Base-by-base conservation (phyloP, 2,113 vertebrate species). In the Leptodactylus fuscus region DNA sequence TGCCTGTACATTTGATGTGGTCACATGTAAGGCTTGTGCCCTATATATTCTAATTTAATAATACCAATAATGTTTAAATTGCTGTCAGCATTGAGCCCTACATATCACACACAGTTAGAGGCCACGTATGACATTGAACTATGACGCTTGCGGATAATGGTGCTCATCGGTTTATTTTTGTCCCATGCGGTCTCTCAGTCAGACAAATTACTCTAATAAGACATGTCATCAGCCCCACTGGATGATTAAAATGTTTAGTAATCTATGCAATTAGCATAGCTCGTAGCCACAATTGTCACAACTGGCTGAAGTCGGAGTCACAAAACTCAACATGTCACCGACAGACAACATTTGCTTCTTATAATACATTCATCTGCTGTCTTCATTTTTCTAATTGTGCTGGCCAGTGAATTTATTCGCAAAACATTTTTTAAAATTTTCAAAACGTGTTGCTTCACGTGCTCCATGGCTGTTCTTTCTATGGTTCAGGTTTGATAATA, bases 221-320 rank as follows among this genome's bases (percentile, higher is more conserved):
- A 79, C 22, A 79, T 79, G 76, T 79, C 75, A 78, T 55, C 20
- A n/a, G 51, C 53, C 44, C 76, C 20, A 2, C 53, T 24, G 76
- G 76, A 79, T 79, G 11, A 79, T 38, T 60, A 79, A 79, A 78
- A 79, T 41, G 32, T 79, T 79, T 38, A 60, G 22, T 58, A 79
- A 79, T 60, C 51, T 60, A 41, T 79, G 51, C 51, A 60, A 60
- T 58, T 79, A 60, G 34, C 36, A 58, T 36, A 55, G 76, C 76
- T 60, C 16, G 22, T 34, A 58, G 76, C 76, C 53, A 58, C 76
- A 79, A 58, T 38, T 38, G 34, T 79, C 76, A 79, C 76, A 79
- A 79, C 51, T 38, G 22, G 34, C 51, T 41, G 5, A 55, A 36
- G 49, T 55, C n/a, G 22, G 3, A 22, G 15, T 36, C 13, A 36